Base-by-base conservation (phyloP, 37 sponge, comb jelly and placozoan genomes). In the Diacarnus erythraeanus region DNA sequence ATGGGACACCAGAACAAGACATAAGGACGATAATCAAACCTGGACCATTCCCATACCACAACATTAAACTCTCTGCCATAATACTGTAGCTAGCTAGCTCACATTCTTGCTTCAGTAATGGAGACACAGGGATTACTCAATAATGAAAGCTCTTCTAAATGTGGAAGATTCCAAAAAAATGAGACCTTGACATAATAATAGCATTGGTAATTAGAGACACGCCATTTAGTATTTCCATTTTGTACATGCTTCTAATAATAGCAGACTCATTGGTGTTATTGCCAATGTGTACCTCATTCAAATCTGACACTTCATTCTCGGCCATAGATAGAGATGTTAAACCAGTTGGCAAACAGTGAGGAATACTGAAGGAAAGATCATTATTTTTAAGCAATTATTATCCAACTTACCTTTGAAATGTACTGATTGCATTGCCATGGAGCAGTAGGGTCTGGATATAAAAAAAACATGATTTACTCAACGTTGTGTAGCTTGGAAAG, bases 71-170 rank as follows among this genome's bases (percentile, higher is more conserved):
- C 61, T 26, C 23, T 54, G 17, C 10, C 56, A 54, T 10, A 20
- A 20, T 27, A 8, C 15, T 64, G 8, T 10, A 12, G 20, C 38
- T 38, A 38, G 8, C 38, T 35, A 12, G 22, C 83, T 74, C 33
- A 83, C 83, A 83, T 42, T 51, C 30, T 51, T 25, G 75, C 23
- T 33, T 83, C 76, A 41, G 75, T 75, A 56, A 74, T 22, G 35
- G 75, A 41, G 33, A 83, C 75, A 26, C 82, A 90, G 15, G 90
- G 86, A 59, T 90, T 90, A 26, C 74, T 69, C 58, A 74, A 51
- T 58, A 90, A 77, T 12, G 79, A 80, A 17, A 85, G 54, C 38
- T 85, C 73, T 0, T 42, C 30, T 43, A 90, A 43, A 2, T 40
- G 23, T 75, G 64, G 20, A 63, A 36, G 22, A 83, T 77, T 38